Evolutionary conservation across 2,888 invertebrate genomes (phyloP).

Genomic region (Cerceris rybyensis): DNA sequence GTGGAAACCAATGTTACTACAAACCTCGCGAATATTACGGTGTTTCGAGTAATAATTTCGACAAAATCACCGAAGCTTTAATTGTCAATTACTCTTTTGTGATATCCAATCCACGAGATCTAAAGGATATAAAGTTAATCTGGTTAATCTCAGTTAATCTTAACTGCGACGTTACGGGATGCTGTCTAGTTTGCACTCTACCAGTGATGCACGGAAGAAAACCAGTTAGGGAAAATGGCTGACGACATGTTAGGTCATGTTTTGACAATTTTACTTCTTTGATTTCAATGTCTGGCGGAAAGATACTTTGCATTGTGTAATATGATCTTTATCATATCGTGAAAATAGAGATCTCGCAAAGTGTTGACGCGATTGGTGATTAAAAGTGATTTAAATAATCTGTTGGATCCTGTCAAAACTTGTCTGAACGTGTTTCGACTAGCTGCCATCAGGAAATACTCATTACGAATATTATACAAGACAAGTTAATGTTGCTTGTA

Average conservation of each 20-base stretch:
- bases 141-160: too few species aligned
- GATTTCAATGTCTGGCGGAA: conserved; percentile 27
- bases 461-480: conserved; percentile 40
- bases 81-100: too few species aligned
- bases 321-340: conserved; percentile 27
- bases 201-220: conserved; percentile 40
- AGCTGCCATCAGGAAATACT: conserved; percentile 58
- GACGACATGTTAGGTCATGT: conserved; percentile 68
- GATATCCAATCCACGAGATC: too few species aligned
- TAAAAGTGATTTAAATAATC: not conserved
- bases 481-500: conserved; percentile 9
- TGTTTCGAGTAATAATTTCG: too few species aligned
- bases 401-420: conserved; percentile 60
- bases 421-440: conserved; percentile 63
- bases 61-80: too few species aligned
- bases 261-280: conserved; percentile 67
- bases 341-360: conserved; percentile 11
- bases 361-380: conserved; percentile 3
- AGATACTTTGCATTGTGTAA: conserved; percentile 26
- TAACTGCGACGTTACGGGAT: not conserved
- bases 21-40: too few species aligned
- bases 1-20: too few species aligned
- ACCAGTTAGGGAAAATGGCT: conserved; percentile 72
- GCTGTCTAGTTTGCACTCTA: conserved; percentile 28
- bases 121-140: too few species aligned